These are phyloP conservation scores for Myzus persicae DNA, from an alignment of 1,140 invertebrate genomes.

Conservation along the genomic window DNA sequence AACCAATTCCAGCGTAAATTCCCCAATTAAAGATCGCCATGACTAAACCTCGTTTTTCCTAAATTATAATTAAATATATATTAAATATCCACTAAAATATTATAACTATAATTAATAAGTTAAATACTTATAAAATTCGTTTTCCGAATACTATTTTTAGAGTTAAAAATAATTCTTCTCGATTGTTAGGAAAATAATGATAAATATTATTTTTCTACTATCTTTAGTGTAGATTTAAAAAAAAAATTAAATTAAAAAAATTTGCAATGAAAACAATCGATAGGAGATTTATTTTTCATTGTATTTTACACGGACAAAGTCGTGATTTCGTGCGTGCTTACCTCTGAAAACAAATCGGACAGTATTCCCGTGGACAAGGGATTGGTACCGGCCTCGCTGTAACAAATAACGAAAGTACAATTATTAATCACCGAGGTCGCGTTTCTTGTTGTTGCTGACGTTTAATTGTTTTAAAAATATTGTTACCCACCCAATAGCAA, in stretches of 20 bases:
- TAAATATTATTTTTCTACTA: background rate
- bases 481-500: slow-evolving; percentile 78
- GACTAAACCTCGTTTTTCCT: slow-evolving; percentile 81
- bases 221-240: background rate
- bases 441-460: background rate
- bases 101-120: background rate
- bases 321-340: slow-evolving; percentile 59
- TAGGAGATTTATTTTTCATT: background rate
- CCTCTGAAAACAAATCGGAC: slow-evolving; percentile 83
- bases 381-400: slow-evolving; percentile 87
- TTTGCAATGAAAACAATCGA: background rate
- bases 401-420: slow-evolving; percentile 60
- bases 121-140: background rate
- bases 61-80: slow-evolving; percentile 61
- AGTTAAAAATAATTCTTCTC: background rate
- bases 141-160: background rate
- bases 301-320: background rate
- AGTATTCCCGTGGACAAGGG: slow-evolving; percentile 86
- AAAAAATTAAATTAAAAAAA: background rate
- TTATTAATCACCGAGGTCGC: slow-evolving; percentile 24
- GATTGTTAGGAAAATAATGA: background rate
- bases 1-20: slow-evolving; percentile 92
- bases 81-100: background rate
- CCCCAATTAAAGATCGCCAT: slow-evolving; percentile 96
- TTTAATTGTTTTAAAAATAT: slow-evolving; percentile 42